phyloP scores from a whole-genome alignment of 2,888 invertebrate species.

The Geotrupes spiniger region DNA sequence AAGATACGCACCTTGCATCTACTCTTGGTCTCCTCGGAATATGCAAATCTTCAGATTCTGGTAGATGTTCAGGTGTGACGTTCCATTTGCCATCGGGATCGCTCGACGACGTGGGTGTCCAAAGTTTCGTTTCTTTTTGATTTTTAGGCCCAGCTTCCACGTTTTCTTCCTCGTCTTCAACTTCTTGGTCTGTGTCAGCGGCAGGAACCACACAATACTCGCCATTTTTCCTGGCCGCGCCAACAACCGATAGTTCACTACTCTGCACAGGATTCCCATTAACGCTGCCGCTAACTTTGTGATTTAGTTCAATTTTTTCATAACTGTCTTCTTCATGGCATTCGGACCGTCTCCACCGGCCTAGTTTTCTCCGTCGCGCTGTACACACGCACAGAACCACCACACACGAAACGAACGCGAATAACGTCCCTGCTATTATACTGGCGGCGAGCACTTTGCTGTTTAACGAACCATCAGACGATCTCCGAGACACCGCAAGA shows the following conservation, averaged over 20 bases:
- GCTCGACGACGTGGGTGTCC: constrained; percentile 23
- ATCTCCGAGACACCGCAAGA: constrained; percentile 65
- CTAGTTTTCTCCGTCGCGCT: constrained; percentile 60
- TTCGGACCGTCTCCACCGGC: constrained; percentile 50
- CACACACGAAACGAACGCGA: constrained; percentile 65
- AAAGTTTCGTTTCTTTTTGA: constrained; percentile 41
- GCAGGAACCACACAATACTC: constrained; percentile 70
- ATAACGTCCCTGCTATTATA: constrained; percentile 63
- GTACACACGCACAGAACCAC: constrained; percentile 63
- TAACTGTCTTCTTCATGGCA: constrained; percentile 61
- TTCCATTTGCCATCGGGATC: constrained; percentile 35
- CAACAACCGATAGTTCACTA: constrained; percentile 41
- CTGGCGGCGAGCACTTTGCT: constrained; percentile 64
- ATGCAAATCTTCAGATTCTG: constrained; percentile 57
- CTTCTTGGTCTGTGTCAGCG: constrained; percentile 59
- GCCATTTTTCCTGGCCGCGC: constrained; percentile 56
- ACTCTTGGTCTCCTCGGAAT: constrained; percentile 58
- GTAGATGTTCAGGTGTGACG: constrained; percentile 34
- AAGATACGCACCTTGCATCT: constrained; percentile 56
- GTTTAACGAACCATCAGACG: constrained; percentile 59
- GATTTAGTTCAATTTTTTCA: constrained; percentile 76
- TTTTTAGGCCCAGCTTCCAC: constrained; percentile 46
- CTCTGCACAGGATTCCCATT: constrained; percentile 25
- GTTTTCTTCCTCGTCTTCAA: constrained; percentile 60
- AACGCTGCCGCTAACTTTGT: constrained; percentile 41